Evolutionary conservation across 92 coral and sea anemone species (phyloP).

Genomic region (Actinernus sp.): DNA sequence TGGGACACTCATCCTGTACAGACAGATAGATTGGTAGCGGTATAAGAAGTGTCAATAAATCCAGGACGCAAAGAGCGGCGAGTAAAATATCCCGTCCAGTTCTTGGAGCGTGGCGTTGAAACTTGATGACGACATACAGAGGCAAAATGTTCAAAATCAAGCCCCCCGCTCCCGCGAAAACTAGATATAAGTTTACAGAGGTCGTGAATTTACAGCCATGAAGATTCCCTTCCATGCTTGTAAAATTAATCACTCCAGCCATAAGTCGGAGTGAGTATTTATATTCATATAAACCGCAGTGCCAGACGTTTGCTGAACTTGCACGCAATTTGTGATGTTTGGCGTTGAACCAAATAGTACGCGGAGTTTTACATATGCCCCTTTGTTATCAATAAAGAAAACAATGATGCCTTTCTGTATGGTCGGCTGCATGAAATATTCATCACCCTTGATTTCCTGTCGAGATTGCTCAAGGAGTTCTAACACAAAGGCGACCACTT

Average conservation of each 20-base stretch:
- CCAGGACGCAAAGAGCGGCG: slow-evolving; percentile 65
- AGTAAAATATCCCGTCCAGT: slow-evolving; percentile 72
- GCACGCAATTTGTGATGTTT: neutral
- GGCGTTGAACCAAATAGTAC: neutral
- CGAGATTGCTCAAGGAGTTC: too few relatives aligned
- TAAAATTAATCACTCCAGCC: neutral
- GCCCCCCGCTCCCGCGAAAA: slow-evolving; percentile 54
- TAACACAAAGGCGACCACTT: too few relatives aligned
- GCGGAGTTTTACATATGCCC: slow-evolving; percentile 10
- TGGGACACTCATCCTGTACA: slow-evolving; percentile 34
- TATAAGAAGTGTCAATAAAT: slow-evolving; percentile 62
- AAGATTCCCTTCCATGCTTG: neutral
- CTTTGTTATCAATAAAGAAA: slow-evolving; percentile 34
- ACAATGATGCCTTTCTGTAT: neutral
- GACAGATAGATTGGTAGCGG: slow-evolving; percentile 76
- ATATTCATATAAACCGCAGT: too few relatives aligned
- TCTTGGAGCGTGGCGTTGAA: slow-evolving; percentile 39
- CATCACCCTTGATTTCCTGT: too few relatives aligned
- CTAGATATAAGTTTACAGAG: slow-evolving; percentile 65
- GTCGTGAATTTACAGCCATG: slow-evolving; percentile 34
- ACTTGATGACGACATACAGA: slow-evolving; percentile 69
- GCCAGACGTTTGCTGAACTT: too few relatives aligned
- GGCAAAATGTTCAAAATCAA: slow-evolving; percentile 64
- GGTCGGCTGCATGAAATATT: neutral
- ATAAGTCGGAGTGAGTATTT: too few relatives aligned